Evolutionary conservation across 1,140 invertebrate species (phyloP), one percentile per base, ranked within the genome.

Genomic region (Drosophila tani): DNA sequence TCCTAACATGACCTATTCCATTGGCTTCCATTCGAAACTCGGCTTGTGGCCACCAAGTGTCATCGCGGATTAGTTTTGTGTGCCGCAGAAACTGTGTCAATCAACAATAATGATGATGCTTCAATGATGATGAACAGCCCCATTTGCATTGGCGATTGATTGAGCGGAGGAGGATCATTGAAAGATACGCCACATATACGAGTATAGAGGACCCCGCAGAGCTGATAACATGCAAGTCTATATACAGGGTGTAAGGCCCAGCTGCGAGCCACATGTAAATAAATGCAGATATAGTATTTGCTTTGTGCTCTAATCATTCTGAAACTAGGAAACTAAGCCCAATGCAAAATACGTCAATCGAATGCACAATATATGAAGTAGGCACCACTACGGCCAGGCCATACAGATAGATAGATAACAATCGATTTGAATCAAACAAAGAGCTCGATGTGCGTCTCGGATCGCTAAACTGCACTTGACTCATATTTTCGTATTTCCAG

Each of bases 321-420:
- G 27, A 55, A 59, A 76, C 53, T 77, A 77, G 74, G 73, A 76
- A 76, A 76, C 60, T 76, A 66, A 71, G 55, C 55, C 62, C 71
- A 75, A 45, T 51, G 60, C 53, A 27, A 75, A 69, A 77, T 76
- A 69, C 75, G 32, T 35, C 32, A 35, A 35, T 35, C 32, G 32
- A 24, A 56, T 29, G 24, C 27, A 64, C 17, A 41, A 29, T 40
- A 49, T 67, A 59, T 4, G 63, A 43, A 40, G 55, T 43, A 46
- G 29, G 29, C 43, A 40, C 55, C 24, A 24, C 35, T 57, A 56
- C 8, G 35, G 35, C 55, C 55, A 41, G 64, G 21, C 38, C 50
- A 71, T 56, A 57, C 1, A 41, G 51, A 73, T 71, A 40, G 50
- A 71, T 35, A 49, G 67, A 73, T 73, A 73, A 21, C 29, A 32